Conservation (phyloP, 2,113 vertebrate species). For the Halichoerus grypus region DNA sequence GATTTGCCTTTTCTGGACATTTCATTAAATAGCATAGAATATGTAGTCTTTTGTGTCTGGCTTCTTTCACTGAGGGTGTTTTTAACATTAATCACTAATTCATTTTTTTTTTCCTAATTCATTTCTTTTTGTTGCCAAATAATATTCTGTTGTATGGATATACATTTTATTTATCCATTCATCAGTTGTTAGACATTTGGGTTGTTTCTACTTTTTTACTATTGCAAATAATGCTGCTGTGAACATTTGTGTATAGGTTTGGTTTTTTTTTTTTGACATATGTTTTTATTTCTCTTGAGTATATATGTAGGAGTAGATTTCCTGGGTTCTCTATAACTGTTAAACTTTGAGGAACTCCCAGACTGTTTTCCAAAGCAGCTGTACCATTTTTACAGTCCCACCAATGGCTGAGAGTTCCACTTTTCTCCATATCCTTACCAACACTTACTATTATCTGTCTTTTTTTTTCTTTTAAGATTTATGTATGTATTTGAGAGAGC, state of each 20-base stretch:
- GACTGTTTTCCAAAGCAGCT: not conserved
- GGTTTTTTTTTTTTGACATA: not conserved
- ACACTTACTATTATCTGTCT: not conserved
- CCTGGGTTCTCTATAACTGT: not conserved
- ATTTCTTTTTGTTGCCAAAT: not conserved
- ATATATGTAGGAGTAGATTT: not conserved
- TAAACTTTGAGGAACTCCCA: not conserved
- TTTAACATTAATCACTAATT: not conserved
- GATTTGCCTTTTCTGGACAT: not conserved
- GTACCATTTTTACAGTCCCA: not conserved
- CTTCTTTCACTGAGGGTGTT: not conserved
- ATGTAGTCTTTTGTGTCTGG: not conserved
- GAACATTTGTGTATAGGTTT: constrained; percentile 2
- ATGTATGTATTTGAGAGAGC: not conserved
- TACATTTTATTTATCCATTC: not conserved
- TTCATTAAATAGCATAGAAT: not conserved
- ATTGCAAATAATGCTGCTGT: not conserved
- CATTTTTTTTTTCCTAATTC: not conserved
- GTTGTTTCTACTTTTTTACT: not conserved
- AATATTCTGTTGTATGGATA: not conserved
- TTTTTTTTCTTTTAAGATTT: not conserved
- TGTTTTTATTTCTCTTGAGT: not conserved
- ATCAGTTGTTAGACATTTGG: not conserved
- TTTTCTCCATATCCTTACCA: not conserved
- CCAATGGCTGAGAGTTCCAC: not conserved